Percentiles rank a stretch among this genome's conserved stretches.
phyloP scores from a whole-genome alignment of 2,888 invertebrate genomes.

The Diarsia mendica region DNA sequence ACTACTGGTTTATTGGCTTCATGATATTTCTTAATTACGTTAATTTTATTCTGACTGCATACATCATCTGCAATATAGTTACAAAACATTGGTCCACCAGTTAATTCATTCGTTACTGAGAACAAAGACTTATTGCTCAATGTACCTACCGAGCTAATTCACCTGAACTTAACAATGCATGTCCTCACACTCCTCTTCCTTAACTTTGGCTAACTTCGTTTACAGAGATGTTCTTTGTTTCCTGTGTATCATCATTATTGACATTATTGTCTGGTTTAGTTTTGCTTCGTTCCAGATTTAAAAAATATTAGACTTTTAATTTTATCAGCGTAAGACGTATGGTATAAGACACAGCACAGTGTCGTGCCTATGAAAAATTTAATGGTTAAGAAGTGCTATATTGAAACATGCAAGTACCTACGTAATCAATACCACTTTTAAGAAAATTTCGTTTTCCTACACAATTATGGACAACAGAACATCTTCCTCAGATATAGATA shows the following conservation, averaged over 20 bases:
- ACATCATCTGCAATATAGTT: conserved; percentile 5
- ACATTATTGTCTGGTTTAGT: background rate
- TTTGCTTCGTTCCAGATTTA: background rate
- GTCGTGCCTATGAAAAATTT: background rate
- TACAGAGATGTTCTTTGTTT: conserved; percentile 41
- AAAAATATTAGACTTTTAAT: background rate
- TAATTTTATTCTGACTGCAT: background rate
- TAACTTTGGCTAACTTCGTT: conserved; percentile 41
- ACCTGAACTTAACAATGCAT: conserved; percentile 53
- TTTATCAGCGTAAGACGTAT: background rate
- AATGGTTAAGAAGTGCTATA: too few relatives aligned
- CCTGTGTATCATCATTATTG: background rate
- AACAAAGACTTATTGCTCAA: conserved; percentile 52
- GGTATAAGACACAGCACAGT: background rate
- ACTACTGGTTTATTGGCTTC: background rate
- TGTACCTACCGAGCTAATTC: conserved; percentile 41
- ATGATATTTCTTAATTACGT: background rate
- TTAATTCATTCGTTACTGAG: conserved; percentile 43
- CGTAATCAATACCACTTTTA: background rate
- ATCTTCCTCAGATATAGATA: background rate
- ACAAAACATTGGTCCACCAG: conserved; percentile 33
- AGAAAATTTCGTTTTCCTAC: background rate
- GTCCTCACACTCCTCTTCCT: conserved; percentile 49
- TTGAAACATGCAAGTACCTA: conserved; percentile 1
- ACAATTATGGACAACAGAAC: background rate